Evolutionary conservation across 1,140 invertebrate genomes (phyloP), one percentile per base, ranked within the genome.

Genomic region (Tetraneura akinire): DNA sequence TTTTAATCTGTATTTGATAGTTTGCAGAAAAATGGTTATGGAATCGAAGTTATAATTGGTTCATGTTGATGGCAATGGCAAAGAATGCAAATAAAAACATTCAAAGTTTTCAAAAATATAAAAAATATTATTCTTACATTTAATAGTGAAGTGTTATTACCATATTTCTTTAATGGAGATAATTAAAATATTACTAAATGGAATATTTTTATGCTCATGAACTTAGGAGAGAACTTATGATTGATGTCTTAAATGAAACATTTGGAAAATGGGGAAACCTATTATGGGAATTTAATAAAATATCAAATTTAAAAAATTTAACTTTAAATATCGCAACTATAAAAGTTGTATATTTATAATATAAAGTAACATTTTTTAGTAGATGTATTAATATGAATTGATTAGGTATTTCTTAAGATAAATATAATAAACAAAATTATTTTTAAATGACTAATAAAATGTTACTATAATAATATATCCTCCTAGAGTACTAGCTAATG

Each of bases 251-350:
- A 2, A 78, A 78, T 62, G 18, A 18, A 45, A 78, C 37, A 26
- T 57, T 42, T 26, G 23, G 55, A 45, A 78, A 49, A 47, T 78
- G 74, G 74, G 74, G 74, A 29, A 57, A 47, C 26, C 74, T 55
- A 16, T 62, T 51, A 60, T 78, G 74, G 55, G 62, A 78, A 60
- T 78, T 45, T 29, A 55, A 78, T 32, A 62, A 78, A 60, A 57
- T 55, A 60, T 60, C 32, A 23, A 47, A 78, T 62, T 60, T 78
- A 26, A 9, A 18, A 45, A 78, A 78, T 49, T 26, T 78, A 60
- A 62, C 55, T 1, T 26, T 78, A 29, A 62, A 78, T 29, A 55
- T 32, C 9, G 37, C 62, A 42, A 62, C 37, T 16, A 3, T n/a
- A n/a, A n/a, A n/a, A n/a, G n/a, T n/a, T n/a, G n/a, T n/a, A n/a